These are phyloP conservation scores for Notarius lentiginosus DNA, from an alignment of 2,113 vertebrate genomes.

Conservation along the genomic window DNA sequence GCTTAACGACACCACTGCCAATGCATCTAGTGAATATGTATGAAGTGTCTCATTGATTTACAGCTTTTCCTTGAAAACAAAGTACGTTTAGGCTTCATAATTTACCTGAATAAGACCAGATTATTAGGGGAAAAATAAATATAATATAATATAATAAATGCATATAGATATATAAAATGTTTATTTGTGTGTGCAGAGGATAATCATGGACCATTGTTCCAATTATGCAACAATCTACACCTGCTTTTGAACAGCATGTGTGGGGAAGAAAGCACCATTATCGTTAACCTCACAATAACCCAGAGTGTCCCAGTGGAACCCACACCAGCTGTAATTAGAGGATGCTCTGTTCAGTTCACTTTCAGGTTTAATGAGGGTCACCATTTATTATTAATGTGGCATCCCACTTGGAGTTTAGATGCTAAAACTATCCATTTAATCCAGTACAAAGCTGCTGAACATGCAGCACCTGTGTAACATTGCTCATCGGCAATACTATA, in stretches of 20 bases:
- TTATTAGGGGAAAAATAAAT: neutral
- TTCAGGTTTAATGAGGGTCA: slow-evolving; percentile 32
- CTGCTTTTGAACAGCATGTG: neutral
- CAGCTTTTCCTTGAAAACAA: neutral
- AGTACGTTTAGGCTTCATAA: neutral
- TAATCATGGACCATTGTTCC: neutral
- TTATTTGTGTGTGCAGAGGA: neutral
- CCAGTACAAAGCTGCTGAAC: slow-evolving; percentile 4
- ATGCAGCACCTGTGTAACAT: slow-evolving; percentile 15
- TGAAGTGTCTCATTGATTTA: neutral
- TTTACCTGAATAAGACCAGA: neutral
- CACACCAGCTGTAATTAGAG: slow-evolving; percentile 29
- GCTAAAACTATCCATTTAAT: slow-evolving; percentile 18
- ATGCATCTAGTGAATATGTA: neutral
- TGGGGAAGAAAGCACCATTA: slow-evolving; percentile 6
- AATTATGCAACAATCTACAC: neutral
- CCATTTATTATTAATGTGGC: slow-evolving; percentile 26
- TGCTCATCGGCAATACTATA: neutral
- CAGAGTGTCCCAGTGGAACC: slow-evolving; percentile 17
- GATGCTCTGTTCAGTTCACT: slow-evolving; percentile 33
- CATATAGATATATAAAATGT: neutral
- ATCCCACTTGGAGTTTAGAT: slow-evolving; percentile 17
- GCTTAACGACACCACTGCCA: no score
- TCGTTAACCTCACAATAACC: slow-evolving; percentile 27
- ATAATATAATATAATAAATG: neutral